These are phyloP conservation scores for Pemphredon lugubris DNA, from an alignment of 2,888 invertebrate species.

Conservation along the genomic window DNA sequence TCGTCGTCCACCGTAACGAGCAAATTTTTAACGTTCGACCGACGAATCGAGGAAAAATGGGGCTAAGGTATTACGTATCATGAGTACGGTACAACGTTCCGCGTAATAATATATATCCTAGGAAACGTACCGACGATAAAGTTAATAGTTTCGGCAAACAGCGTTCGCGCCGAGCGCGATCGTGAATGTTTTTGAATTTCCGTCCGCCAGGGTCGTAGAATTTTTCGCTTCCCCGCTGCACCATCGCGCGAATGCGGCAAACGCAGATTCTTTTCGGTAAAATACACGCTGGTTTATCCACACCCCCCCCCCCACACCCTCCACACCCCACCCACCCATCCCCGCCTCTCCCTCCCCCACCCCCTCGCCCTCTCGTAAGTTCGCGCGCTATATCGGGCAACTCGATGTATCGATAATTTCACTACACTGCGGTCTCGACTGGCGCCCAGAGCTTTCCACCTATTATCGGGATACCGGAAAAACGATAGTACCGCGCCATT, in stretches of 20 bases:
- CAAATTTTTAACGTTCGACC: slow-evolving; percentile 26
- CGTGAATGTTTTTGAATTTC: no score
- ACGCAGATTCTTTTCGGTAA: slow-evolving; percentile 16
- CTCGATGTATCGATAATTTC: slow-evolving; percentile 62
- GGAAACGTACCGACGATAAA: no score
- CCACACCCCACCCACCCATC: no score
- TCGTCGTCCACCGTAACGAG: slow-evolving; percentile 30
- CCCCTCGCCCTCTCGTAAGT: slow-evolving; percentile 56
- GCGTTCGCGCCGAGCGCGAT: no score
- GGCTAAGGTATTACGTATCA: neutral
- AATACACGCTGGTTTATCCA: slow-evolving; percentile 44
- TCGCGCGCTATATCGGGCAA: slow-evolving; percentile 32
- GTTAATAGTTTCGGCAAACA: no score
- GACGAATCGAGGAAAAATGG: neutral
- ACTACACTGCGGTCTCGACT: slow-evolving; percentile 36
- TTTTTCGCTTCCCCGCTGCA: no score
- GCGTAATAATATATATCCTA: no score
- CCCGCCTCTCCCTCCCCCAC: no score
- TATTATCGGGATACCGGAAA: slow-evolving; percentile 62
- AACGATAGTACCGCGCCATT: slow-evolving; percentile 63
- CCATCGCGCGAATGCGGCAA: no score
- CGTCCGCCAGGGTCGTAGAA: no score
- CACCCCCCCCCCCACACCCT: no score
- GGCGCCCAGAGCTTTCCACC: slow-evolving; percentile 44
- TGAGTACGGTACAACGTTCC: no score